Percentiles rank a stretch among this genome's conserved stretches.
Conservation (phyloP, 2,888 invertebrate species). For the Drosophila monieri region DNA sequence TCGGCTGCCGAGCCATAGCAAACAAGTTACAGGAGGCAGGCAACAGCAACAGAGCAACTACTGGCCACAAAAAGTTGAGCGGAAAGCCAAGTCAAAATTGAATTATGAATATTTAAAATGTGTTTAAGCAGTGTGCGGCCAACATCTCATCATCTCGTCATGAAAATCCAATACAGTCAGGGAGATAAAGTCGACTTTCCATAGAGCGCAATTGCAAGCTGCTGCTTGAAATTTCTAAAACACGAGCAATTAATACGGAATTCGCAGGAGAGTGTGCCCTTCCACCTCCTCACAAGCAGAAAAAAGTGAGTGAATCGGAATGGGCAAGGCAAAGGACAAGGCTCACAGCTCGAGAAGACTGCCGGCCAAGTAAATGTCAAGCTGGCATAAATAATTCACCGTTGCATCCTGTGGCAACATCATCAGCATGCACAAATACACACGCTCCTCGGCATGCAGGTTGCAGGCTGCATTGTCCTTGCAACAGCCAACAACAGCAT, state of each 20-base stretch:
- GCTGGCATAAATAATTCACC: conserved; percentile 75
- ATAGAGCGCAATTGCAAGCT: not conserved
- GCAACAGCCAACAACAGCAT: conserved; percentile 49
- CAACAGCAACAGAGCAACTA: conserved; percentile 44
- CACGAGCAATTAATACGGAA: conserved; percentile 71
- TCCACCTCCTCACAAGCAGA: conserved; percentile 35
- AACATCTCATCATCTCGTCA: conserved; percentile 24
- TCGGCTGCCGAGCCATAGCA: conserved; percentile 21
- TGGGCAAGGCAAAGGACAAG: conserved; percentile 50
- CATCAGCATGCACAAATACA: conserved; percentile 63
- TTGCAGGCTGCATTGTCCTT: conserved; percentile 70
- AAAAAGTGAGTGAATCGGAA: conserved; percentile 22
- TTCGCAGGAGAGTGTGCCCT: conserved; percentile 59
- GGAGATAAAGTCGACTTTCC: conserved; percentile 4
- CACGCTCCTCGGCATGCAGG: conserved; percentile 5
- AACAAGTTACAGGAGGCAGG: conserved; percentile 34
- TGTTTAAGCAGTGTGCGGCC: conserved; percentile 56
- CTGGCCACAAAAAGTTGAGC: conserved; percentile 69
- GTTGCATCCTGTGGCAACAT: conserved; percentile 60
- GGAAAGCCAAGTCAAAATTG: conserved; percentile 71
- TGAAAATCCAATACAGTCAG: conserved; percentile 47
- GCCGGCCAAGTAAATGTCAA: conserved; percentile 73
- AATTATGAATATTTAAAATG: conserved; percentile 77
- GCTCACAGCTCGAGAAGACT: conserved; percentile 28
- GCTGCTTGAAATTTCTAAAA: conserved; percentile 12